Base-by-base conservation (phyloP, 2,888 invertebrate species). In the Lysandra coridon region DNA sequence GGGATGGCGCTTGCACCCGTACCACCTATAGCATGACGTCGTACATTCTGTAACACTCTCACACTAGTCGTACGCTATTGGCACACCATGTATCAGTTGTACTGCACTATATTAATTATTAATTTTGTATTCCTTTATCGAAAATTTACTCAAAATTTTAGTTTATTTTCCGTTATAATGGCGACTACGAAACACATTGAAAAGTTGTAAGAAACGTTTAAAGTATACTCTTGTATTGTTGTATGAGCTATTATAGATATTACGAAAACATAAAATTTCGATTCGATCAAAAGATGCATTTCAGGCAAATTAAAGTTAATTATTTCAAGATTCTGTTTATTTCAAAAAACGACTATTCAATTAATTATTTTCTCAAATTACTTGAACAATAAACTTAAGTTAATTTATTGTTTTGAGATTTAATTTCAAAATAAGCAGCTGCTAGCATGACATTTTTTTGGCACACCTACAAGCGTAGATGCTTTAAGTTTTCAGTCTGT, bases 1-100 rank as follows among this genome's bases (percentile, higher is more conserved):
- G 89, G 87, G 89, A 88, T 85, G 83, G 83, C 84, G 91, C 91
- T 93, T 92, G 93, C 94, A 94, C 93, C 90, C 91, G 93, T 93
- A 91, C 92, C 92, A 91, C 92, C 90, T 89, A 87, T 86, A 91
- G 93, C 93, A 93, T 93, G 93, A 90, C 91, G 84, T 85, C 85
- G 81, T 83, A 86, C 83, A 83, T 88, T 88, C 85, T 83, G 81
- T 82, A 88, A 86, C 86, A 86, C 60, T 85, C 81, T 85, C 84
- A 86, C 85, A 85, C 82, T 83, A 83, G 83, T 69, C 69, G 64
- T 82, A 84, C 85, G 84, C 83, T 82, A 82, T 81, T 81, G 83
- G 85, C 85, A 86, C 84, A 84, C 83, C 84, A 84, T 84, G 80
- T 83, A 82, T 82, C 80, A 80, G 80, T 78, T 80, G 80, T 82